Base-by-base conservation (phyloP, 2,797 vertebrate species). In the Trachurus trachurus region DNA sequence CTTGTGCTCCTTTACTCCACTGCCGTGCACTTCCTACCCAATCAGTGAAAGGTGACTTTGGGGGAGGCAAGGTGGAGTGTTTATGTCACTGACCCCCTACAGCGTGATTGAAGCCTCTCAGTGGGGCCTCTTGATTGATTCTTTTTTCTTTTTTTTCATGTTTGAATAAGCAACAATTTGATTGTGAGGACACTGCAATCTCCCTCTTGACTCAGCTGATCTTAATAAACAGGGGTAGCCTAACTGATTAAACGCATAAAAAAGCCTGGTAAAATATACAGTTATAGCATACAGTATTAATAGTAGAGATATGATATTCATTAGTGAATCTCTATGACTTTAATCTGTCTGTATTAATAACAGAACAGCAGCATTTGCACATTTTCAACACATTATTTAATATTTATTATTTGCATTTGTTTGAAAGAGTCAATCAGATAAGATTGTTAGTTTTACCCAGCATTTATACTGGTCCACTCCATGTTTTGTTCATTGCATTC, bases 11-110 rank as follows among this genome's bases (percentile, higher is more conserved):
- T 17, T 42, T 79, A 70, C 59, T 85, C 31, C 31, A 65, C 62
- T 50, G 42, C 75, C 34, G 80, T 86, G 59, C 0, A 71, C 73
- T 71, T 75, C 58, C 60, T 39, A 54, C 60, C 78, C 83, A 93
- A 93, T 93, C 91, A 94, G 78, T 21, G 65, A 82, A 89, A 90
- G 89, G 87, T 86, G 87, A 90, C 87, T 91, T 91, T 87, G 75
- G 59, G 21, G 76, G 44, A 58, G 59, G 58, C 0, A 7, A n/a
- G 73, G 63, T 69, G 37, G 59, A 58, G 62, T 57, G 57, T 52
- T 87, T 87, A 73, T 89, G 85, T 89, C 87, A 78, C 71, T 67
- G 75, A 81, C 85, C 78, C 71, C 89, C 81, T 80, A 70, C 40
- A 60, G 84, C 19, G 66, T 91, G 90, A 92, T 89, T 89, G 90